phyloP scores from a whole-genome alignment of 2,888 invertebrate species.

The Cepaea hortensis region DNA sequence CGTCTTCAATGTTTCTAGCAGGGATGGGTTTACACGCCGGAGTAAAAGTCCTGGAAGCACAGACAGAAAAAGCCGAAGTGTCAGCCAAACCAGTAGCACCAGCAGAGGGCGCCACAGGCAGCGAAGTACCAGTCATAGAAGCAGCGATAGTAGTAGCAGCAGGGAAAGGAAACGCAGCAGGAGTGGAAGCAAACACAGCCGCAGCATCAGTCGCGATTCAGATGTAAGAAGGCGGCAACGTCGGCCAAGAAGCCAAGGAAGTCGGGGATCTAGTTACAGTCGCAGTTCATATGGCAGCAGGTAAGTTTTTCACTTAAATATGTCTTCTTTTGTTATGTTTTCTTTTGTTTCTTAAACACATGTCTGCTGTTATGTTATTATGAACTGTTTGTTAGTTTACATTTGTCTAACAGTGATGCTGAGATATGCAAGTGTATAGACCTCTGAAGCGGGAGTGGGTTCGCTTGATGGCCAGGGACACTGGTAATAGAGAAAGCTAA shows the following conservation, averaged over 20 bases:
- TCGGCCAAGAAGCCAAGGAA: slow-evolving; percentile 33
- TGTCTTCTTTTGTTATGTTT: too few species aligned
- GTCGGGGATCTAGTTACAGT: slow-evolving; percentile 45
- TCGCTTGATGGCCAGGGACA: too few species aligned
- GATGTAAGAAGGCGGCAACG: neutral
- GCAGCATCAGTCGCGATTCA: slow-evolving; percentile 12
- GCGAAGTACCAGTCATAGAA: neutral
- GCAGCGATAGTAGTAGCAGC: slow-evolving; percentile 4
- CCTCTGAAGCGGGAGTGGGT: too few species aligned
- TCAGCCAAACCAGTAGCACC: slow-evolving; percentile 23
- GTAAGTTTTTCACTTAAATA: too few species aligned
- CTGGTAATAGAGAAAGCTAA: too few species aligned
- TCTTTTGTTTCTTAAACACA: too few species aligned
- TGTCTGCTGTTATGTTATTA: too few species aligned
- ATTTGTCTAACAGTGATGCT: too few species aligned
- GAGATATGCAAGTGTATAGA: too few species aligned
- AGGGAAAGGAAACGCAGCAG: neutral
- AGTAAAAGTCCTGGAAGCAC: slow-evolving; percentile 21
- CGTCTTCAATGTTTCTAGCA: neutral
- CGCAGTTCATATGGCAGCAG: slow-evolving; percentile 43
- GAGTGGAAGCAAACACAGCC: slow-evolving; percentile 27
- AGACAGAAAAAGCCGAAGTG: slow-evolving; percentile 38
- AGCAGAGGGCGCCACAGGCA: neutral
- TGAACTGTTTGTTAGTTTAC: too few species aligned
- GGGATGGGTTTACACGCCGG: neutral